Conservation (phyloP, 2,888 invertebrate genomes). For the Candidula unifasciata region DNA sequence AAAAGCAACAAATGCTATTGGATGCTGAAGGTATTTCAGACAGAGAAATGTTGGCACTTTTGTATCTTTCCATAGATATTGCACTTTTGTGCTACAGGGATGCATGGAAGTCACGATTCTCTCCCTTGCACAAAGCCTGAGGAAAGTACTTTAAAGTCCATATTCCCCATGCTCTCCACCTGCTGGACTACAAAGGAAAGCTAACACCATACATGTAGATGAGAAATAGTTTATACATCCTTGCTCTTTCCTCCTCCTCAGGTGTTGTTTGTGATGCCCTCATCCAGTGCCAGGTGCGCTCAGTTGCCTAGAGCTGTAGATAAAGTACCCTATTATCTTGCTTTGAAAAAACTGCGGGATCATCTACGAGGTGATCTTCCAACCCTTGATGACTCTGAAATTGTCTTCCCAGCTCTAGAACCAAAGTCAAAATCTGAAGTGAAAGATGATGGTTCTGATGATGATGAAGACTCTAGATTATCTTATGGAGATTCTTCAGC, state of each 20-base stretch:
- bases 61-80: no score
- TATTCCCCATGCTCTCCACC: no score
- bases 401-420: slow-evolving; percentile 75
- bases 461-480: slow-evolving; percentile 31
- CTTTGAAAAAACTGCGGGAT: slow-evolving; percentile 95
- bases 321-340: slow-evolving; percentile 98
- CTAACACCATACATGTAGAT: no score
- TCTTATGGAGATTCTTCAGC: slow-evolving; percentile 17
- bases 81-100: no score
- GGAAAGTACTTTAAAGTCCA: no score
- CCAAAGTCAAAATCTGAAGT: slow-evolving; percentile 43
- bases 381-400: slow-evolving; percentile 72
- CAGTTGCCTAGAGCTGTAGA: slow-evolving; percentile 97
- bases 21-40: no score
- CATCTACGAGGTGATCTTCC: slow-evolving; percentile 88
- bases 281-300: slow-evolving; percentile 96
- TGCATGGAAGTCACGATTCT: no score
- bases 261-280: slow-evolving; percentile 99
- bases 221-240: background rate
- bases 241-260: slow-evolving; percentile 77
- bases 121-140: no score
- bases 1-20: no score
- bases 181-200: no score
- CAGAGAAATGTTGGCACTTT: no score
- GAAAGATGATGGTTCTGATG: slow-evolving; percentile 34